Conservation (phyloP, 2,888 invertebrate species). For the Brenthis hecate region DNA sequence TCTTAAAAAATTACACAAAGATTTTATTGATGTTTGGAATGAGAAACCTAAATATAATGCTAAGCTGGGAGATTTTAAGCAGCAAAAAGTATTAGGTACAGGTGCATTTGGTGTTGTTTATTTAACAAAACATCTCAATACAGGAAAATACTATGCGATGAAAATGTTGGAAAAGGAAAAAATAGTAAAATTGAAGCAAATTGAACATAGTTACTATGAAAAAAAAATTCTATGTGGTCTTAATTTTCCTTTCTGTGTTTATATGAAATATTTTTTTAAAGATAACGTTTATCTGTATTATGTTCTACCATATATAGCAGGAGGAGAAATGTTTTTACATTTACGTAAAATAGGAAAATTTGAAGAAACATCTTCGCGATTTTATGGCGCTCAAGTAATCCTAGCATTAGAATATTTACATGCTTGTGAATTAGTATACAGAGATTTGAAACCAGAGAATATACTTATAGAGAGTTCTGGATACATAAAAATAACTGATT, state of each 20-base stretch:
- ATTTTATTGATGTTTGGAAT: conserved; percentile 72
- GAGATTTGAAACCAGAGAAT: conserved; percentile 96
- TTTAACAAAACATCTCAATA: conserved; percentile 83
- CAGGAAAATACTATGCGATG: conserved; percentile 89
- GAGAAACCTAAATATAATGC: conserved; percentile 54
- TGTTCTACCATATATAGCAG: conserved; percentile 90
- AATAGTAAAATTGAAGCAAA: conserved; percentile 93
- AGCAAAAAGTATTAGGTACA: conserved; percentile 89
- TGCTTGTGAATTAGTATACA: conserved; percentile 91
- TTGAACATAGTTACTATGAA: conserved; percentile 94
- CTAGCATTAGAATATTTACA: conserved; percentile 96
- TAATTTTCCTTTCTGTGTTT: conserved; percentile 93
- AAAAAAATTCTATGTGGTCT: conserved; percentile 93
- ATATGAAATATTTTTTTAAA: conserved; percentile 92
- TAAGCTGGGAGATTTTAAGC: conserved; percentile 85
- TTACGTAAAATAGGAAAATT: conserved; percentile 85
- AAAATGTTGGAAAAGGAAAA: conserved; percentile 94
- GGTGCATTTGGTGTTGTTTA: conserved; percentile 96
- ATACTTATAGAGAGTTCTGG: conserved; percentile 90
- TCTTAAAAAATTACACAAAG: conserved; percentile 61
- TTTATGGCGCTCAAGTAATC: conserved; percentile 95
- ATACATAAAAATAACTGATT: conserved; percentile 94
- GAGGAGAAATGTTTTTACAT: conserved; percentile 93
- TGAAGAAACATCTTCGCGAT: conserved; percentile 90
- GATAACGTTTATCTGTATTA: conserved; percentile 93